phyloP scores from a whole-genome alignment of 2,888 invertebrate species.

The Cataglyphis rosenhaueri region DNA sequence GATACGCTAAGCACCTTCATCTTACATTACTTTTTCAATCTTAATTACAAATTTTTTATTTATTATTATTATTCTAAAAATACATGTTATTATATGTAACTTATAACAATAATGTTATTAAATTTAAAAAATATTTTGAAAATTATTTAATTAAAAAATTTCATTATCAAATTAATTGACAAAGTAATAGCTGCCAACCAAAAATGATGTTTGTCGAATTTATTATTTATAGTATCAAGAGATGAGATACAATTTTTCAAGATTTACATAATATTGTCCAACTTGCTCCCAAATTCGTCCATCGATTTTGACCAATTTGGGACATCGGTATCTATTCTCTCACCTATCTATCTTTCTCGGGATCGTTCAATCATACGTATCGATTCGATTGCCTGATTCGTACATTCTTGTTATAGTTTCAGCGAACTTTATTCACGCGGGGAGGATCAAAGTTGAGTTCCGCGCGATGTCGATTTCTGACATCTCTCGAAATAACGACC shows the following conservation, averaged over 20 bases:
- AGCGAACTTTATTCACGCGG: neutral
- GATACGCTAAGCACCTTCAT: neutral
- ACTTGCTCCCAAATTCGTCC: neutral
- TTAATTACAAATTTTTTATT: neutral
- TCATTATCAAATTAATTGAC: constrained; percentile 8
- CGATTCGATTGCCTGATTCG: constrained; percentile 19
- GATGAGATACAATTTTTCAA: neutral
- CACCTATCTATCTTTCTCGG: constrained; percentile 18
- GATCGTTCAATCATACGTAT: constrained; percentile 18
- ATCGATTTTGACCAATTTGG: constrained; percentile 33
- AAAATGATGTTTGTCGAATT: neutral
- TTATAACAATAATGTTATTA: neutral
- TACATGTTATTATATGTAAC: neutral
- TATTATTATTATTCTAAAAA: neutral
- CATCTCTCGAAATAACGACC: constrained; percentile 47
- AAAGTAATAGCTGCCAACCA: neutral
- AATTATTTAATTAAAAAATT: neutral
- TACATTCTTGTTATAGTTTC: constrained; percentile 14
- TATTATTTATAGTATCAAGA: neutral
- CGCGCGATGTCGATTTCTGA: constrained; percentile 16
- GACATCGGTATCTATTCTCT: constrained; percentile 34
- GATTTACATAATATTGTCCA: neutral
- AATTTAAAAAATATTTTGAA: neutral
- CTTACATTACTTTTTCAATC: neutral
- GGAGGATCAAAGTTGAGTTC: constrained; percentile 12